These are phyloP conservation scores for Eupelmus urozonus DNA, from an alignment of 2,888 invertebrate genomes.

Conservation along the genomic window DNA sequence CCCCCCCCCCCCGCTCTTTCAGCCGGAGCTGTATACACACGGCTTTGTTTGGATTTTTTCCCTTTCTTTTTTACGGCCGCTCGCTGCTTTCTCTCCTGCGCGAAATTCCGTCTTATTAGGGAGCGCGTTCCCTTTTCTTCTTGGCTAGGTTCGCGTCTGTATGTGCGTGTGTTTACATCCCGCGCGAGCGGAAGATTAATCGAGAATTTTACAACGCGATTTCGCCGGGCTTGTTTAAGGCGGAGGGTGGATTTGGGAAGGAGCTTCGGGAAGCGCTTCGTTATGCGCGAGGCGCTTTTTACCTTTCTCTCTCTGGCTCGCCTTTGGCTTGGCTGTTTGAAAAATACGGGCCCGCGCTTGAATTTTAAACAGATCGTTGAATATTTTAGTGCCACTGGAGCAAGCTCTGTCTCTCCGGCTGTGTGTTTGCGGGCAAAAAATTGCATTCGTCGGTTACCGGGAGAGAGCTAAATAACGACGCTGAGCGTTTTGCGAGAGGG, in stretches of 20 bases:
- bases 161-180: background rate
- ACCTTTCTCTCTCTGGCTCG: background rate
- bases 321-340: background rate
- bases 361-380: constrained; percentile 23
- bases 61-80: background rate
- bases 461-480: no score
- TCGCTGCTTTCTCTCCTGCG: background rate
- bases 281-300: constrained; percentile 16
- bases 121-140: background rate
- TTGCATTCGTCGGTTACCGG: no score
- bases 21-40: background rate
- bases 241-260: constrained; percentile 28
- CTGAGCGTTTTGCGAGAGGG: no score
- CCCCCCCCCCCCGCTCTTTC: background rate
- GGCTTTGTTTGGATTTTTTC: background rate
- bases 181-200: constrained; percentile 37
- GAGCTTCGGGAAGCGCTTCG: constrained; percentile 34
- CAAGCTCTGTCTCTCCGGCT: background rate
- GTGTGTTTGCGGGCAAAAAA: background rate
- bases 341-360: background rate
- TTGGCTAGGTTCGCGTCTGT: background rate
- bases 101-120: no score
- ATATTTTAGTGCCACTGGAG: constrained; percentile 32
- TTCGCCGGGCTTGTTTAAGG: constrained; percentile 34
- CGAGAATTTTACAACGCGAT: constrained; percentile 25